phyloP scores from a whole-genome alignment of 2,888 invertebrate genomes.

The Bellardia pandia region DNA sequence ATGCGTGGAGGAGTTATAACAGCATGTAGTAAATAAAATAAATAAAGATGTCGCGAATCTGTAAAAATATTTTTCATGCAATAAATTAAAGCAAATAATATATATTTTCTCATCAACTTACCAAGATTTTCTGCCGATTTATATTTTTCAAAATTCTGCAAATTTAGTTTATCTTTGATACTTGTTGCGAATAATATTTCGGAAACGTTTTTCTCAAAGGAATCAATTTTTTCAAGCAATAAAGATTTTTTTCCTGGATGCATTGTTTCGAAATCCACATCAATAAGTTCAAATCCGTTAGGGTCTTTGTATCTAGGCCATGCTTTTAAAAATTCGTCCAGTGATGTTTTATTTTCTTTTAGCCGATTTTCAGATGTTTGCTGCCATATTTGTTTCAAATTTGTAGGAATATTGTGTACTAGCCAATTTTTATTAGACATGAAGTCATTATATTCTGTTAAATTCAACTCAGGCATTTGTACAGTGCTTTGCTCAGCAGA shows the following conservation, averaged over 20 bases:
- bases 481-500: constrained; percentile 25
- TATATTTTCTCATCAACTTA: constrained; percentile 7
- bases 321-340: constrained; percentile 24
- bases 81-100: constrained; percentile 37
- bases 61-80: constrained; percentile 36
- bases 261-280: constrained; percentile 51
- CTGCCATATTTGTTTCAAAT: too few species aligned
- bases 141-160: constrained; percentile 29
- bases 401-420: too few species aligned
- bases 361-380: constrained; percentile 28
- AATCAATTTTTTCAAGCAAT: constrained; percentile 53
- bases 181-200: too few species aligned
- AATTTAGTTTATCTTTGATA: constrained; percentile 54
- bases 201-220: constrained; percentile 46
- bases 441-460: too few species aligned
- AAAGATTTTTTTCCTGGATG: constrained; percentile 47
- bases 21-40: constrained; percentile 49
- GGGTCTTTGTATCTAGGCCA: constrained; percentile 29
- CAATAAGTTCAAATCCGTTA: too few species aligned
- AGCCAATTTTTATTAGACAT: too few species aligned
- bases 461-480: too few species aligned
- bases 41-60: constrained; percentile 42
- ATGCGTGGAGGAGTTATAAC: constrained; percentile 41
- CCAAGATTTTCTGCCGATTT: constrained; percentile 38
- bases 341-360: constrained; percentile 40